Base-by-base conservation (phyloP, 2,797 vertebrate genomes). In the Syngnathus acus region DNA sequence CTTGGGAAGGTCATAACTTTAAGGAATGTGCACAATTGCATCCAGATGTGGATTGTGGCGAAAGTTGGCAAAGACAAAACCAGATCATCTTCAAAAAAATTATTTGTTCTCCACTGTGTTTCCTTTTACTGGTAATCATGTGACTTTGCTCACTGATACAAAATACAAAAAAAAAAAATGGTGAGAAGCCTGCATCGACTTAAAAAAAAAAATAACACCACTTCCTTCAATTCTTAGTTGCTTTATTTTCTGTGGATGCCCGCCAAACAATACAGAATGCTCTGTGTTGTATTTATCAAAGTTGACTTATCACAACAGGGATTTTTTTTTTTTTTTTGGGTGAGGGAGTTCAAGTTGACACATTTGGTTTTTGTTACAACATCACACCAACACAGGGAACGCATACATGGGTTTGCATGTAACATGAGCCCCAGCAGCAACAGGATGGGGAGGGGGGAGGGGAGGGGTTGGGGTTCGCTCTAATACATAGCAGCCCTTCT, bases 11-110 rank as follows among this genome's bases (percentile, higher is more conserved):
- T 59, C 1, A 1, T 64, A 66, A 21, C 0, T 42, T 51, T 59
- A 45, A 65, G 60, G 73, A 79, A 66, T 65, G 39, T 37, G 32
- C 40, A 26, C 74, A 67, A 80, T 64, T 62, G 38, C 1, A 43
- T 65, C 65, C 71, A 80, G 68, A 70, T 67, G 13, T 42, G 8
- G 0, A 17, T 9, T 21, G 26, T 7, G 48, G 48, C 6, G 4
- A 43, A 13, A 43, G 43, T 40, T 64, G 42, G 9, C 43, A 48
- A 48, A 4, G 19, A 64, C 7, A 11, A 32, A 1, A 32, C 13
- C 26, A 38, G 14, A 64, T 62, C 38, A 10, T 26, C 16, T 42
- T 6, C 5, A 2, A 32, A n/a, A 37, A 32, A 37, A 64, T 1
- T 37, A 19, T 32, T 4, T 21, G 23, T 32, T 37, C 26, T 37